Conservation (phyloP, 2,888 invertebrate species). For the Parnassius smintheus region DNA sequence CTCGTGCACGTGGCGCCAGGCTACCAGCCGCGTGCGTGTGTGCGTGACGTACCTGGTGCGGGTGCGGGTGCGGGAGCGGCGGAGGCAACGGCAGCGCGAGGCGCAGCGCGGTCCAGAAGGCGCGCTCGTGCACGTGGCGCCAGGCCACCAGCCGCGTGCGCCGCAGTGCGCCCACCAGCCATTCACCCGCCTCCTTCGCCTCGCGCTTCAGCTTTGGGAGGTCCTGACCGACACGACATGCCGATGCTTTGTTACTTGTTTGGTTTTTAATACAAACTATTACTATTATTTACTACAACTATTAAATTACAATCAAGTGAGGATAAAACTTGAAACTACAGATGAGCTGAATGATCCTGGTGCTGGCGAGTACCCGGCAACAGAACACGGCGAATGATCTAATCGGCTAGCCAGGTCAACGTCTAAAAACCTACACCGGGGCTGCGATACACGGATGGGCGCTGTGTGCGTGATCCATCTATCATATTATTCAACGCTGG, state of each 20-base stretch:
- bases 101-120: slow-evolving; percentile 84
- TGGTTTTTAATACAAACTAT: too few species aligned
- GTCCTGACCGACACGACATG: slow-evolving; percentile 66
- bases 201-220: slow-evolving; percentile 75
- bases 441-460: too few species aligned
- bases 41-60: neutral
- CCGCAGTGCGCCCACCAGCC: slow-evolving; percentile 66
- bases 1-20: neutral
- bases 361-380: too few species aligned
- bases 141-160: slow-evolving; percentile 76
- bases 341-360: too few species aligned
- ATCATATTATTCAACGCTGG: too few species aligned
- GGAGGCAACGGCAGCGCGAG: slow-evolving; percentile 82
- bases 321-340: too few species aligned
- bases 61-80: slow-evolving; percentile 34
- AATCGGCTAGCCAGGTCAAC: too few species aligned
- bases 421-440: too few species aligned
- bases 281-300: too few species aligned
- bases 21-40: neutral
- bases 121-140: slow-evolving; percentile 77
- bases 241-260: neutral
- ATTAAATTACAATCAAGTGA: too few species aligned
- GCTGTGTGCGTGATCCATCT: too few species aligned
- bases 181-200: slow-evolving; percentile 78
- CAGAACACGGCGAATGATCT: too few species aligned